Percentiles rank a stretch among this genome's conserved stretches.
Evolutionary conservation across 2,797 vertebrate genomes (phyloP).

Genomic region (Poeciliopsis turneri): DNA sequence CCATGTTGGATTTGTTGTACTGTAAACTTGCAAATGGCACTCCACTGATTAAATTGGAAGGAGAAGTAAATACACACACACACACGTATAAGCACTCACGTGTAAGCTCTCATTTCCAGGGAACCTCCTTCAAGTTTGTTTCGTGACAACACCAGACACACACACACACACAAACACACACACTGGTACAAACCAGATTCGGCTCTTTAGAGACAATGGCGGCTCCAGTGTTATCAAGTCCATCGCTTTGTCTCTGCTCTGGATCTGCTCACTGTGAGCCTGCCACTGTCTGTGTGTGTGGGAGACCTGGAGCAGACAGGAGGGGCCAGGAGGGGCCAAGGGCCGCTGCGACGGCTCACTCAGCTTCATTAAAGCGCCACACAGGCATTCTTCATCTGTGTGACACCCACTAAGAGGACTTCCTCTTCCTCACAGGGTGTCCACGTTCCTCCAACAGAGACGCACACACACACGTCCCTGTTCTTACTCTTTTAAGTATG

Average conservation of each 20-base stretch:
- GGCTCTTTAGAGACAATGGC: constrained; percentile 67
- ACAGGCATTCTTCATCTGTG: constrained; percentile 26
- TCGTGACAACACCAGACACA: constrained; percentile 53
- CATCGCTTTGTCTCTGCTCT: constrained; percentile 71
- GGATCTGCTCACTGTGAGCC: constrained; percentile 56
- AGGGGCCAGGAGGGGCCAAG: constrained; percentile 13
- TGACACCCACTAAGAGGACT: constrained; percentile 51
- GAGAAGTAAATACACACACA: not conserved
- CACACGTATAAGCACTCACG: not conserved
- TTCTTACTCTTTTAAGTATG: not conserved
- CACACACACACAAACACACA: constrained; percentile 15
- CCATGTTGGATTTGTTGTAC: constrained; percentile 2
- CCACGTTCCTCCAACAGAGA: not conserved
- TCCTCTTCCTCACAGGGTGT: constrained; percentile 21
- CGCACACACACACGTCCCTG: not conserved
- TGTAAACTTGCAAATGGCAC: not conserved
- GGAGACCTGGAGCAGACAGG: constrained; percentile 12
- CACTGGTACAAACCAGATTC: constrained; percentile 34
- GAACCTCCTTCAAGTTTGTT: constrained; percentile 46
- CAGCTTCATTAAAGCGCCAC: constrained; percentile 26
- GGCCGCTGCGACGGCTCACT: constrained; percentile 14
- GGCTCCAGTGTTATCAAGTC: constrained; percentile 75
- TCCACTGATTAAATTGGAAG: constrained; percentile 1
- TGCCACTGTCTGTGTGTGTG: constrained; percentile 26
- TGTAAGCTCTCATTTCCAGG: constrained; percentile 14